phyloP scores from a whole-genome alignment of 2,797 vertebrate species.

The Tachyglossus aculeatus region DNA sequence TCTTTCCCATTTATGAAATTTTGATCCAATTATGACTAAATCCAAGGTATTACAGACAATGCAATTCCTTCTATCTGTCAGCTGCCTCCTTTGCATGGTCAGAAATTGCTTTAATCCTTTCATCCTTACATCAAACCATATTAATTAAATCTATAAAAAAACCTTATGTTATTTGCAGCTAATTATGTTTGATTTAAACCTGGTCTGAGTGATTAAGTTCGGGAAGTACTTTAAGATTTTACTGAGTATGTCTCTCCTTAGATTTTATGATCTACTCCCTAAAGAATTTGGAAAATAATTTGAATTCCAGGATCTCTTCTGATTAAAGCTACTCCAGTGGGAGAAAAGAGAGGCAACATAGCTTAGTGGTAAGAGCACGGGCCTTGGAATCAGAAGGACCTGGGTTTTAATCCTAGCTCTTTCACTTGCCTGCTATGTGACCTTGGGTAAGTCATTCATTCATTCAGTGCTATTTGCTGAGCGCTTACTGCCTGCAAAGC shows the following conservation, averaged over 20 bases:
- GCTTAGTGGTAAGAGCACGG: too few species aligned
- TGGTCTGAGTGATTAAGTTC: background rate
- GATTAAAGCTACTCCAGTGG: conserved; percentile 15
- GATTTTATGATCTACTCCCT: background rate
- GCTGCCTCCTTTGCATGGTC: background rate
- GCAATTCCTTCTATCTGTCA: background rate
- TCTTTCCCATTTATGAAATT: background rate
- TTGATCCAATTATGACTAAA: conserved; percentile 11
- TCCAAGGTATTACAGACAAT: background rate
- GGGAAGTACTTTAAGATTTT: background rate
- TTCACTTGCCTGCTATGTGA: too few species aligned
- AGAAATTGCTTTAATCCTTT: background rate
- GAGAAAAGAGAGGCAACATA: too few species aligned
- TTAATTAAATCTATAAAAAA: conserved; percentile 11
- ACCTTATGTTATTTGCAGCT: background rate
- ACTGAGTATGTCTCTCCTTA: background rate
- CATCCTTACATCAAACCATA: background rate
- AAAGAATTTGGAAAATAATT: background rate
- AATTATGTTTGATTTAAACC: conserved; percentile 1
- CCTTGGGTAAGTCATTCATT: too few species aligned
- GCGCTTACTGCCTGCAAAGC: too few species aligned
- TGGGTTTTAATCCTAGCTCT: too few species aligned
- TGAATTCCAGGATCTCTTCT: background rate
- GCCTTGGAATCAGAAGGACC: too few species aligned
- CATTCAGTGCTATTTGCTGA: too few species aligned